Conservation (phyloP, 1,140 invertebrate species). For the Formica exsecta region DNA sequence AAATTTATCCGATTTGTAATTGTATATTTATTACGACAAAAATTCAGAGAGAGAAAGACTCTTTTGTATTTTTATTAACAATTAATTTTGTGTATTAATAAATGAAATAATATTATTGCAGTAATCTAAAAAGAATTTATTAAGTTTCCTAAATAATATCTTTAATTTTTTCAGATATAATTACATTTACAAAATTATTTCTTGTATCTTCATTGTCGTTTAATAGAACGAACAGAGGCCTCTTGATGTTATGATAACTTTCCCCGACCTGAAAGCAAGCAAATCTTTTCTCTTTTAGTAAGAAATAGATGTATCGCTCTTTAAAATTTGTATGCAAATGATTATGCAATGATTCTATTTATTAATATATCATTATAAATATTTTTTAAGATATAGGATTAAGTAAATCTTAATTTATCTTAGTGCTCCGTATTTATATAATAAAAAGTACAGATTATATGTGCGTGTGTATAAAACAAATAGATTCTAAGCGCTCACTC, state of each 20-base stretch:
- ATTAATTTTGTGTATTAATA: not conserved
- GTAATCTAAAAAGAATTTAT: not conserved
- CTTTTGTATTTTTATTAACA: conserved; percentile 4
- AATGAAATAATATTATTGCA: not conserved
- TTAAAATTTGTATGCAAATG: not conserved
- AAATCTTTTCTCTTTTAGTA: conserved; percentile 20
- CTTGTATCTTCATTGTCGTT: conserved; percentile 80
- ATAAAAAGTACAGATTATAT: not conserved
- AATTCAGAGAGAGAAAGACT: not conserved
- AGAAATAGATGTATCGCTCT: conserved; percentile 3
- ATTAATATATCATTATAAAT: not conserved
- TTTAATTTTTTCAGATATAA: conserved; percentile 28
- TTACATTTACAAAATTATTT: conserved; percentile 80
- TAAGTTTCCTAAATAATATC: not conserved
- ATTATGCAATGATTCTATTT: not conserved
- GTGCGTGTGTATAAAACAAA: not conserved
- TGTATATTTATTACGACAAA: not conserved
- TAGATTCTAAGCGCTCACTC: conserved; percentile 66
- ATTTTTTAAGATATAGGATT: not conserved
- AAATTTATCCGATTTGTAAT: not conserved
- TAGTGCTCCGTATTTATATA: not conserved
- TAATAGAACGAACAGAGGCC: conserved; percentile 83
- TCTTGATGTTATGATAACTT: conserved; percentile 81
- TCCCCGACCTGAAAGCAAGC: conserved; percentile 78
- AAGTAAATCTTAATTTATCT: not conserved